Base-by-base conservation (phyloP, 2,113 vertebrate species). In the Trochalopteron elliotii region DNA sequence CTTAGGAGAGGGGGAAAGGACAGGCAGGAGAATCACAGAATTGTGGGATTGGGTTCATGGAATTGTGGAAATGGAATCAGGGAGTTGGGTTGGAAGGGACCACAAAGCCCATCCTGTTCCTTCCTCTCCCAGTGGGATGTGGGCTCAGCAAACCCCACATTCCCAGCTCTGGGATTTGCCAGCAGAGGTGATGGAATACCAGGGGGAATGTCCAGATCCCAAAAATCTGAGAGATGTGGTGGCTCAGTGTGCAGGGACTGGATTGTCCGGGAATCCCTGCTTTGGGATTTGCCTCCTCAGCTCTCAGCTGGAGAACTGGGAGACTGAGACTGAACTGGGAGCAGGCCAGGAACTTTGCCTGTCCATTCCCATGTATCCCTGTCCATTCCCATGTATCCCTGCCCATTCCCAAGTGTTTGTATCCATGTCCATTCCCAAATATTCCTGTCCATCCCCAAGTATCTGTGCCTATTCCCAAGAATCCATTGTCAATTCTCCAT, bases 261-360 rank as follows among this genome's bases (percentile, higher is more conserved):
- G 15, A 37, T 15, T 37, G 9, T 18, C 31, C 0, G 1, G 68
- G 31, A 68, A 7, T 11, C 11, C 53, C 19, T 0, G 3, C 10
- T 49, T 25, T 37, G 75, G 69, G 35, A 18, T 84, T 71, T 60
- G 11, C 2, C 9, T 37, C 37, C 24, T 65, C 1, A 0, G 39
- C 45, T 91, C 67, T 19, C 35, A 53, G 10, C 5, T 35, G 56
- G 24, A 78, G 30, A 72, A 23, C 6, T 0, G 0, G 42, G 57
- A 80, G 5, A 4, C 2, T 22, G n/a, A 60, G 85, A 42, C 44
- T 49, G 57, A 57, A 9, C 33, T 31, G 67, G 21, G 42, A 50
- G 20, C 24, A 13, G 30, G 3, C 35, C 30, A 11, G 39, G 22
- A 47, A 12, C 24, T 87, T 30, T 44, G 3, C 9, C 15, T 15